Evolutionary conservation across 2,797 vertebrate genomes (phyloP).

Genomic region (Pangasius sanitwongsei): DNA sequence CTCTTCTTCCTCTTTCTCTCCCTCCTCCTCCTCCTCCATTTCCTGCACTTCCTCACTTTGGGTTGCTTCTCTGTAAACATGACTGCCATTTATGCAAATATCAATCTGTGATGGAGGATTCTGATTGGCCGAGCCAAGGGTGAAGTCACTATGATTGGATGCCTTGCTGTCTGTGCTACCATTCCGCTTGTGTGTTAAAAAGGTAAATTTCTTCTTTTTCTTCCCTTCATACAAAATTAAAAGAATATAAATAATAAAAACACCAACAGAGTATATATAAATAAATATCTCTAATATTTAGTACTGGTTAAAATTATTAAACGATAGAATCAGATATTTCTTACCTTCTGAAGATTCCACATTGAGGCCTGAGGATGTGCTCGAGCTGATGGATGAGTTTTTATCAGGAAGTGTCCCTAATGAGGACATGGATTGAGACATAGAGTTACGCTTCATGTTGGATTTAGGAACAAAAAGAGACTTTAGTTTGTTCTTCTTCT

Average conservation of each 20-base stretch:
- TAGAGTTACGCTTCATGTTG: conserved; percentile 80
- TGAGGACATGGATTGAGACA: conserved; percentile 92
- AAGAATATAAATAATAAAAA: background rate
- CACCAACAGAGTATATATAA: background rate
- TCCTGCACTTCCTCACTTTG: conserved; percentile 60
- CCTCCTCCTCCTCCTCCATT: conserved; percentile 37
- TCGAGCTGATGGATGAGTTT: conserved; percentile 69
- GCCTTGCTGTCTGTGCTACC: conserved; percentile 80
- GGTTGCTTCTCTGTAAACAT: conserved; percentile 82
- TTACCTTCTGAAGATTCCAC: conserved; percentile 73
- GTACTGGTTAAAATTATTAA: background rate
- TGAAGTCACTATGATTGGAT: conserved; percentile 70
- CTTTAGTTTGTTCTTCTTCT: conserved; percentile 87
- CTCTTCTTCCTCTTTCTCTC: background rate
- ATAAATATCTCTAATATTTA: background rate
- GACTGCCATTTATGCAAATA: conserved; percentile 91
- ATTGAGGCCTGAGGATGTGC: conserved; percentile 75
- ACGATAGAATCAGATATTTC: background rate
- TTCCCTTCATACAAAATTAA: conserved; percentile 63
- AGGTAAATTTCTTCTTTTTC: conserved; percentile 82
- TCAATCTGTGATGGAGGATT: conserved; percentile 73
- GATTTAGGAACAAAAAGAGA: conserved; percentile 85
- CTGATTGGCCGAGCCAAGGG: conserved; percentile 69
- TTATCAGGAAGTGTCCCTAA: conserved; percentile 71
- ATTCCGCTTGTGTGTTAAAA: conserved; percentile 82